Percentiles rank a stretch among this genome's conserved stretches.
phyloP scores from a whole-genome alignment of 1,140 invertebrate genomes.

The Anadara kagoshimensis region DNA sequence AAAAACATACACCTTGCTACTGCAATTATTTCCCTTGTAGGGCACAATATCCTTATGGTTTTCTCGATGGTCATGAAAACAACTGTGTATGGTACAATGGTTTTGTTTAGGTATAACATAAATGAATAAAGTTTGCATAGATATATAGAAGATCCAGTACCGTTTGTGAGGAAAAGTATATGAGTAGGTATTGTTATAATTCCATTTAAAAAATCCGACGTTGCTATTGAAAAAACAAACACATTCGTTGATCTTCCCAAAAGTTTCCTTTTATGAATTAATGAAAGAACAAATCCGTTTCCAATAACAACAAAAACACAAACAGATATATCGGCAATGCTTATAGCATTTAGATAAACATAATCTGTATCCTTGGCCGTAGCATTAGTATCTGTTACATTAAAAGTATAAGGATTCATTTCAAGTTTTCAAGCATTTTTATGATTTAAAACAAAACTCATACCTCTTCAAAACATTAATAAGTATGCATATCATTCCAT shows the following conservation, averaged over 20 bases:
- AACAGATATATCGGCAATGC: conserved; percentile 15
- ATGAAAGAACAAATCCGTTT: conserved; percentile 31
- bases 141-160: conserved; percentile 38
- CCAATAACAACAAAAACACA: conserved; percentile 24
- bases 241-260: conserved; percentile 61
- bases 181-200: conserved; percentile 49
- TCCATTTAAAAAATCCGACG: conserved; percentile 53
- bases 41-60: conserved; percentile 46
- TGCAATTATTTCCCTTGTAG: conserved; percentile 45
- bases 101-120: conserved; percentile 52
- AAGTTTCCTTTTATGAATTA: conserved; percentile 46
- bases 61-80: conserved; percentile 53
- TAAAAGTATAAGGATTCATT: too few species aligned
- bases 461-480: too few species aligned
- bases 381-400: too few species aligned
- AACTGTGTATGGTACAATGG: conserved; percentile 54
- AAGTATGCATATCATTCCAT: too few species aligned
- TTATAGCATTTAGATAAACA: neutral
- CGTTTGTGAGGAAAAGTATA: conserved; percentile 29
- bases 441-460: too few species aligned
- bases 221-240: conserved; percentile 59
- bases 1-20: conserved; percentile 61
- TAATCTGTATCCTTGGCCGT: too few species aligned
- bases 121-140: conserved; percentile 57
- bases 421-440: too few species aligned